Base-by-base conservation (phyloP, 2,113 vertebrate species). In the Ceratotherium simum region DNA sequence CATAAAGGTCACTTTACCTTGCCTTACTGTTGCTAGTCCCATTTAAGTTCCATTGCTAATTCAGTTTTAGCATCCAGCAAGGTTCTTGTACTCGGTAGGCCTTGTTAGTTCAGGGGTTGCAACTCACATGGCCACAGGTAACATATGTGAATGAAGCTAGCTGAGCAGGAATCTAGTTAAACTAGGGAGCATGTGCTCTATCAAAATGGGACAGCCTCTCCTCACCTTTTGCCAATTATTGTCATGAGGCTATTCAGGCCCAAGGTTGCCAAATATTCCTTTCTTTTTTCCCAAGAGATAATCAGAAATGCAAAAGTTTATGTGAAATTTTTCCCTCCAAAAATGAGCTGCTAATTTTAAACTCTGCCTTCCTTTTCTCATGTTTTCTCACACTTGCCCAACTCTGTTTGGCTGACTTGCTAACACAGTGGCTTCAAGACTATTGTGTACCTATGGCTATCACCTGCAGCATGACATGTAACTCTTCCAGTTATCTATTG, bases 311-410 rank as follows among this genome's bases (percentile, higher is more conserved):
- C 31, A 39, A 78, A 91, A 42, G 11, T 51, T 62, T 64, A 64
- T 64, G 3, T 72, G 31, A 88, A 76, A 51, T 25, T 48, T 42
- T 27, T 16, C 21, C 18, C 36, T 39, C 42, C 5, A 25, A 58
- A 72, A 79, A 36, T 83, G 20, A 92, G 7, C 39, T 56, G 31
- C 23, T 72, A 39, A 92, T 69, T 95, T 88, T 78, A 62, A 92
- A 78, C 18, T 72, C 36, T 70, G 9, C 29, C 58, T 65, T 97
- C 14, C 36, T 93, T 95, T 92, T 89, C 10, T 94, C 31, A 90
- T 8, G 13, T 90, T 94, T 96, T 64, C 31, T 87, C 25, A 42
- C n/a, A 81, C 3, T 62, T 81, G 8, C 12, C 18, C 9, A 81
- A 69, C n/a, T 86, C 29, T 80, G 5, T 92, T 65, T 56, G 27